Evolutionary conservation across 1,140 invertebrate genomes (phyloP), one percentile per base, ranked within the genome.

Genomic region (Daktulosphaira vitifoliae): DNA sequence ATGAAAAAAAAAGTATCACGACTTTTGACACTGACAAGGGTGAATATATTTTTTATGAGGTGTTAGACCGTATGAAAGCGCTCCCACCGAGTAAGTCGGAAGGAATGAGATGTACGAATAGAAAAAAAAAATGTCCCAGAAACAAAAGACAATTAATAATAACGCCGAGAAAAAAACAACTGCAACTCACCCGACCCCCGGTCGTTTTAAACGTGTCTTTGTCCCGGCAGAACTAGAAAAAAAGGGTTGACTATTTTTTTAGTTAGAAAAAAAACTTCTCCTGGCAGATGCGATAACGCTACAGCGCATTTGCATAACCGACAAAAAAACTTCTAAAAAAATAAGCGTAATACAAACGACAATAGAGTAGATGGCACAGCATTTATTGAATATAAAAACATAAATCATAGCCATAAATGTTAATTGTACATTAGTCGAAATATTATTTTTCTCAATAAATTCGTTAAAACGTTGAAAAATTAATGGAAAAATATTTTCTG

Each of bases 101-200:
- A 53, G 39, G 42, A 44, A 49, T 13, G 16, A 23, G 20, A 20
- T 49, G 22, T 49, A 49, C 20, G 22, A 38, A 5, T 37, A 53
- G 16, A 29, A 16, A n/a, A 54, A 54, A 54, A 54, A 54, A 23
- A 23, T 37, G 25, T 7, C 39, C 22, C 7, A 46, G 54, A 59
- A 59, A 59, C 54, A 59, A 59, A 59, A 59, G 42, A 59, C 25
- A 59, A 44, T 59, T 59, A 59, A 59, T 59, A 59, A 59, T 59
- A 26, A 29, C 13, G 20, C 37, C 25, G 26, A 39, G 18, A 44
- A 56, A 20, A 42, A 26, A 44, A n/a, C 3, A 44, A 44, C 9
- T 11, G 15, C 7, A 50, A 26, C 9, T 15, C 7, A 13, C 42
- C n/a, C 39, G 23, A 8, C 22, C n/a, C 54, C 39, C 39, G 4